Evolutionary conservation across 2,113 vertebrate genomes (phyloP).

Genomic region (Burhinus bistriatus): DNA sequence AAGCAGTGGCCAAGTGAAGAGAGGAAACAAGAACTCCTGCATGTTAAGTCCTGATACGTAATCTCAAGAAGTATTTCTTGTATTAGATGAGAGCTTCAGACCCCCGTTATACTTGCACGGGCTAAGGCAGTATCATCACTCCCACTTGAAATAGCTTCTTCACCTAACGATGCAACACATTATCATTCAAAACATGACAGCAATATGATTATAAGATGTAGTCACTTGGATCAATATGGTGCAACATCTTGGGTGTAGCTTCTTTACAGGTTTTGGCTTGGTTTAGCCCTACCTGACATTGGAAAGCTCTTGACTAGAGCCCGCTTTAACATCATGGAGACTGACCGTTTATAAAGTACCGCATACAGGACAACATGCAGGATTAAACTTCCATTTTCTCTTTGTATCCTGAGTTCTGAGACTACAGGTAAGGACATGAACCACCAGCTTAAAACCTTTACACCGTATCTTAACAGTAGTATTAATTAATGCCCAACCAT

Average conservation of each 20-base stretch:
- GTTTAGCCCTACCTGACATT: neutral
- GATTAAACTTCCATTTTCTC: neutral
- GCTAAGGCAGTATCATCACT: neutral
- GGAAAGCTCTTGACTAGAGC: neutral
- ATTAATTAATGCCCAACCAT: neutral
- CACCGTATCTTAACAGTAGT: neutral
- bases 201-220: rapidly evolving
- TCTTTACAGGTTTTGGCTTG: neutral
- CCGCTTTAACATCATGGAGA: neutral
- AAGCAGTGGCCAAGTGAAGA: neutral
- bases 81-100: neutral
- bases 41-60: neutral
- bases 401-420: neutral
- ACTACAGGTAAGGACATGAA: neutral
- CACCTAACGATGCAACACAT: rapidly evolving
- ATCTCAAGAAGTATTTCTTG: neutral
- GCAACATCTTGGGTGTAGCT: neutral
- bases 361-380: neutral
- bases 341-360: neutral
- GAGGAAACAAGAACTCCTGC: neutral
- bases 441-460: neutral
- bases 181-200: neutral
- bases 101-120: neutral
- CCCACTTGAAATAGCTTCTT: neutral
- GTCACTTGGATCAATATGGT: neutral